Evolutionary conservation across 2,888 invertebrate species (phyloP).

Genomic region (Erannis defoliaria): DNA sequence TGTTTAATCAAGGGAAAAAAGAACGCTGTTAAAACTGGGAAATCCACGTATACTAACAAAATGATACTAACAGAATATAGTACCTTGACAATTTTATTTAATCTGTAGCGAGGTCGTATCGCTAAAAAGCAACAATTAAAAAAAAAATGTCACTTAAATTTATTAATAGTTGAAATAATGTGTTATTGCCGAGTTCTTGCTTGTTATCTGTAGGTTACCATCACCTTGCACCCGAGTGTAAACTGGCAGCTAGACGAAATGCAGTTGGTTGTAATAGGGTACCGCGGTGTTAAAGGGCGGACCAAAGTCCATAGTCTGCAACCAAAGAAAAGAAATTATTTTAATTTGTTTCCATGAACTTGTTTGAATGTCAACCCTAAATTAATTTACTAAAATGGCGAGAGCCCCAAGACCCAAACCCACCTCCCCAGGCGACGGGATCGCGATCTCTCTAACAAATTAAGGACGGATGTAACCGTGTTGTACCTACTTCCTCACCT

Average conservation of each 20-base stretch:
- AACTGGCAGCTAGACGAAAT: no score
- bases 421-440: constrained; percentile 54
- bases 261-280: no score
- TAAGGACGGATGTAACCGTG: constrained; percentile 61
- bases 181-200: constrained; percentile 9
- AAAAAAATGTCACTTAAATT: constrained; percentile 1
- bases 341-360: no score
- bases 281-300: no score
- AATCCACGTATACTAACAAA: no score
- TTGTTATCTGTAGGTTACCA: constrained; percentile 6
- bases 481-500: constrained; percentile 27
- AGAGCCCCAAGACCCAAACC: constrained; percentile 43
- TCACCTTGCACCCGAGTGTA: no score
- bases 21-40: no score
- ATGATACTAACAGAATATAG: no score
- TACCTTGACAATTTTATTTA: no score
- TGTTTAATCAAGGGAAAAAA: no score
- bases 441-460: constrained; percentile 52
- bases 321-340: no score
- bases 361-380: constrained; percentile 55
- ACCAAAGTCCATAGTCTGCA: no score
- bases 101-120: neutral
- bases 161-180: constrained; percentile 17
- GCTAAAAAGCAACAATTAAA: neutral
- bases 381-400: constrained; percentile 51